A percentile compares a stretch with the other conserved stretches of the same genome.
These are phyloP conservation scores for Lepisosteus oculatus DNA, from an alignment of 2,113 vertebrate genomes.

Conservation along the genomic window DNA sequence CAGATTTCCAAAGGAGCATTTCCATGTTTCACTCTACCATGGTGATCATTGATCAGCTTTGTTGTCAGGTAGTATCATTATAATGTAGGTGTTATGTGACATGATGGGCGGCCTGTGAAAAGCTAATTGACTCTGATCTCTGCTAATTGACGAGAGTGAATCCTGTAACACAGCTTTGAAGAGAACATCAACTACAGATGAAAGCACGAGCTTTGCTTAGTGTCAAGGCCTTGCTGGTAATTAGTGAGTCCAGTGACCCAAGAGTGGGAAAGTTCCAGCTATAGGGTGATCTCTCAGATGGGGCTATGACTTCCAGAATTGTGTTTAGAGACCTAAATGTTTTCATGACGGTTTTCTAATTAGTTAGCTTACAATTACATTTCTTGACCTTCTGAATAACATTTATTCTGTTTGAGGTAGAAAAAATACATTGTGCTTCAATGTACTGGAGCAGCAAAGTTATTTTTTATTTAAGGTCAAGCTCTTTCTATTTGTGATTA, in stretches of 20 bases:
- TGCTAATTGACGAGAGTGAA: slow-evolving; percentile 78
- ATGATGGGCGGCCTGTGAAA: slow-evolving; percentile 62
- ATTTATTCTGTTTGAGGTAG: too few species aligned
- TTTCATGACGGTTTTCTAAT: background rate
- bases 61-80: slow-evolving; percentile 71
- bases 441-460: too few species aligned
- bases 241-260: slow-evolving; percentile 71
- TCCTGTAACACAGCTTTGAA: slow-evolving; percentile 81
- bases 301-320: slow-evolving; percentile 18
- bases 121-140: slow-evolving; percentile 74
- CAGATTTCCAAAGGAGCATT: background rate
- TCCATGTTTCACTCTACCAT: slow-evolving; percentile 32
- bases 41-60: slow-evolving; percentile 52
- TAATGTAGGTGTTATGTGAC: slow-evolving; percentile 74
- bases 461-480: too few species aligned
- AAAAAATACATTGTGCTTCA: too few species aligned
- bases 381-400: too few species aligned
- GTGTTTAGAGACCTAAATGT: slow-evolving; percentile 24
- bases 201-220: slow-evolving; percentile 74
- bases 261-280: slow-evolving; percentile 50
- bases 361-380: too few species aligned
- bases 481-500: too few species aligned
- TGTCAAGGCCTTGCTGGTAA: slow-evolving; percentile 73
- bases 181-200: slow-evolving; percentile 75
- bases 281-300: slow-evolving; percentile 31